Conservation (phyloP, 2,888 invertebrate species). For the Ypsolopha scabrella region DNA sequence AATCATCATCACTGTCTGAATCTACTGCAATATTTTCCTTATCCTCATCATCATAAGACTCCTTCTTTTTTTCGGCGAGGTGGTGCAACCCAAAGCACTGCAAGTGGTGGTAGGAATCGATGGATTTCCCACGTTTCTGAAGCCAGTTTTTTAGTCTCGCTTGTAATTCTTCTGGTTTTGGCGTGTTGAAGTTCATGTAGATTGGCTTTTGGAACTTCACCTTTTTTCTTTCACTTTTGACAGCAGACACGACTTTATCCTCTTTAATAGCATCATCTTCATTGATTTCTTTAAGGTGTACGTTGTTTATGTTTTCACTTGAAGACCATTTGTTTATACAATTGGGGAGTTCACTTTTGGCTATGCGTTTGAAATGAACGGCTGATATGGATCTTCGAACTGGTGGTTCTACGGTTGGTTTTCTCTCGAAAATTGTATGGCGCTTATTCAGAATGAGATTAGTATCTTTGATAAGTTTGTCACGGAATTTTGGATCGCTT, state of each 20-base stretch:
- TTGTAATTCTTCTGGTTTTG: conserved; percentile 47
- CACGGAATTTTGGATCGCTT: conserved; percentile 33
- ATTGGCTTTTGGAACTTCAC: conserved; percentile 51
- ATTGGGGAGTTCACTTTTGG: conserved; percentile 36
- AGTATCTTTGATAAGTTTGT: conserved; percentile 31
- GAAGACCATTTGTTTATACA: conserved; percentile 57
- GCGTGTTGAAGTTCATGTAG: conserved; percentile 38
- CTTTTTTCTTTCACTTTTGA: conserved; percentile 53
- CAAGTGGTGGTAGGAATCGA: conserved; percentile 60
- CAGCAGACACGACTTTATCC: conserved; percentile 38
- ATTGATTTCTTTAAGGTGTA: conserved; percentile 31
- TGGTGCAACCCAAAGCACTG: conserved; percentile 64
- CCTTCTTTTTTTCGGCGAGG: conserved; percentile 17
- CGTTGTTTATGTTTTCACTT: conserved; percentile 42
- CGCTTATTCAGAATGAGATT: conserved; percentile 30
- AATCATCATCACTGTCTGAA: conserved; percentile 49
- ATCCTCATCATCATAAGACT: conserved; percentile 48
- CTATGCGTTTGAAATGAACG: conserved; percentile 52
- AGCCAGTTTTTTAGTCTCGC: conserved; percentile 61
- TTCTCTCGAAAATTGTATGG: conserved; percentile 28
- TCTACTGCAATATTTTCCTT: conserved; percentile 63
- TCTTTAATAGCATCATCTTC: conserved; percentile 34
- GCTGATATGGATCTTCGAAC: conserved; percentile 58
- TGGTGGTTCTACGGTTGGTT: conserved; percentile 16
- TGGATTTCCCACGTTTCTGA: conserved; percentile 54